phyloP scores from a whole-genome alignment of 2,797 vertebrate species.

The Dallia pectoralis region DNA sequence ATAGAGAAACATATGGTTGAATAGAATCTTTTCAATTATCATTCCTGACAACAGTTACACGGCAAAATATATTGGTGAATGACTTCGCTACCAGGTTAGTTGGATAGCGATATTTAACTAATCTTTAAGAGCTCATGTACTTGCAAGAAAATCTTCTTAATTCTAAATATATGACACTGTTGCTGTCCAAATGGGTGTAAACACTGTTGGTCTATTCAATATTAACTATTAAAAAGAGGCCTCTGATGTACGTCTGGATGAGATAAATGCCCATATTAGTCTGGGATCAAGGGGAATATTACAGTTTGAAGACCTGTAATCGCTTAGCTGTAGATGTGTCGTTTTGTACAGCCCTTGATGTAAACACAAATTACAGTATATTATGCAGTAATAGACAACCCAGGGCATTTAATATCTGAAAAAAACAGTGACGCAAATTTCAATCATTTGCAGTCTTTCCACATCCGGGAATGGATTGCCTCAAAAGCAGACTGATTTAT shows the following conservation, averaged over 20 bases:
- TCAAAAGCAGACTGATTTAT: conserved; percentile 1
- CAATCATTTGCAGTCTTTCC: neutral
- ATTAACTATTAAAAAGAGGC: conserved; percentile 25
- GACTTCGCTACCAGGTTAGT: too few relatives aligned
- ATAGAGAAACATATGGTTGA: too few relatives aligned
- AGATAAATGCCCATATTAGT: conserved; percentile 45
- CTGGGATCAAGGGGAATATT: conserved; percentile 48
- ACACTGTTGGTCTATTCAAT: conserved; percentile 28
- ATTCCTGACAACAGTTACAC: too few relatives aligned
- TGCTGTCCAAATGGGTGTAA: conserved; percentile 32
- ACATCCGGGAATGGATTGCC: conserved; percentile 30
- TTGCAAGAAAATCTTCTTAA: too few relatives aligned
- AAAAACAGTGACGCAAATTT: neutral
- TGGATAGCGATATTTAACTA: too few relatives aligned
- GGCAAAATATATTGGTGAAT: too few relatives aligned
- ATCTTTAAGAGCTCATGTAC: too few relatives aligned
- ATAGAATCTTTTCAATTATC: too few relatives aligned
- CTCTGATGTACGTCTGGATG: conserved; percentile 33
- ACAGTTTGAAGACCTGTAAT: conserved; percentile 40
- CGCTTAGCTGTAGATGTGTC: conserved; percentile 12
- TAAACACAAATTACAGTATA: conserved; percentile 18
- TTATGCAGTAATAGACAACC: neutral
- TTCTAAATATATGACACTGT: conserved; percentile 42
- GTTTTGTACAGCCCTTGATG: conserved; percentile 12
- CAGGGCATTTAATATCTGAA: neutral